These are phyloP conservation scores for Salticus scenicus DNA, from an alignment of 2,888 invertebrate genomes.

Conservation along the genomic window DNA sequence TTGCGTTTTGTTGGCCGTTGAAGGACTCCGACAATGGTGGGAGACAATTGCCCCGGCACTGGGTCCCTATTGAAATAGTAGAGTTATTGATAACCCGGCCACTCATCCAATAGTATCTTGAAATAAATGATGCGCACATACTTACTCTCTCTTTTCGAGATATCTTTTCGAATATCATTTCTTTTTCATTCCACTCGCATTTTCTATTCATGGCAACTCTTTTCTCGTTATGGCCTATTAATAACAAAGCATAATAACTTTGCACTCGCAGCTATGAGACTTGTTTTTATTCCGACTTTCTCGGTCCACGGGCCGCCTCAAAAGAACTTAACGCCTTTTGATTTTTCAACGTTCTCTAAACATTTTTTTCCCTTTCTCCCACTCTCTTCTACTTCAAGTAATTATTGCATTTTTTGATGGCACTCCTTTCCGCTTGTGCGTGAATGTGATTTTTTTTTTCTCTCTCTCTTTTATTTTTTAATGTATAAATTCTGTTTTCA, in stretches of 20 bases:
- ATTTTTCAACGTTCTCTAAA: slow-evolving; percentile 10
- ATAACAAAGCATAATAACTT: slow-evolving; percentile 66
- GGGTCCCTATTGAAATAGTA: slow-evolving; percentile 66
- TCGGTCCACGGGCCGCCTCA: slow-evolving; percentile 21
- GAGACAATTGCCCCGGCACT: slow-evolving; percentile 56
- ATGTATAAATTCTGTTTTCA: slow-evolving; percentile 16
- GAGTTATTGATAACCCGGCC: slow-evolving; percentile 61
- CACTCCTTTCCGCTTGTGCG: neutral
- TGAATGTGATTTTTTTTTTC: neutral
- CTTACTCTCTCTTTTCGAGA: slow-evolving; percentile 4
- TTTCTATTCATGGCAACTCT: slow-evolving; percentile 20
- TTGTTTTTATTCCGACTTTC: slow-evolving; percentile 48
- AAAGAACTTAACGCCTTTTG: slow-evolving; percentile 58
- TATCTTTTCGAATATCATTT: slow-evolving; percentile 15
- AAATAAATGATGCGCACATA: slow-evolving; percentile 49
- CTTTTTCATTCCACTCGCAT: slow-evolving; percentile 14
- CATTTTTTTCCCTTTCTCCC: neutral
- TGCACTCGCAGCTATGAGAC: slow-evolving; percentile 28
- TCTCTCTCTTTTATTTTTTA: neutral
- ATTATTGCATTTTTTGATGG: slow-evolving; percentile 21
- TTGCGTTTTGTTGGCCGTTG: slow-evolving; percentile 64
- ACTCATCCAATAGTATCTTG: slow-evolving; percentile 35
- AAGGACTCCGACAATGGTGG: slow-evolving; percentile 56
- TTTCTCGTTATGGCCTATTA: slow-evolving; percentile 69
- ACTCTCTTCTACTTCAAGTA: slow-evolving; percentile 9